phyloP scores from a whole-genome alignment of 2,113 vertebrate genomes.

The Ascaphus truei region DNA sequence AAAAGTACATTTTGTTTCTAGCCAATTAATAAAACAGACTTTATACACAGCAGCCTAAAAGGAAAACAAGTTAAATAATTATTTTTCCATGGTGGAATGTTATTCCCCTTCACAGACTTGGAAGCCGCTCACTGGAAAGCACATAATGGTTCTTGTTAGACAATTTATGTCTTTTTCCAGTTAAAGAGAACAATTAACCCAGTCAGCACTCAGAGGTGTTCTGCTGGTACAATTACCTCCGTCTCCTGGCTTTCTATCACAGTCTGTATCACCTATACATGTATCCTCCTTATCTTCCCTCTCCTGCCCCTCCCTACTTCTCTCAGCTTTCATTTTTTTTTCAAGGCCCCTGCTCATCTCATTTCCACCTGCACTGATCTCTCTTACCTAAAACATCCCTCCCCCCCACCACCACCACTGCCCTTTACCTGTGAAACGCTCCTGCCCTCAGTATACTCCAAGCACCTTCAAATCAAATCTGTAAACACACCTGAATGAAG shows the following conservation, averaged over 20 bases:
- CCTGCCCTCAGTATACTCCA: no score
- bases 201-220: neutral
- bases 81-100: slow-evolving; percentile 40
- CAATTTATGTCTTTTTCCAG: slow-evolving; percentile 22
- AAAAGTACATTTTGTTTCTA: neutral
- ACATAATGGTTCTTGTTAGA: slow-evolving; percentile 29
- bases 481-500: no score
- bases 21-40: slow-evolving; percentile 31
- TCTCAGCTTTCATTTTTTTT: no score
- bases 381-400: no score
- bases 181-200: neutral
- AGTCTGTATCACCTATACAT: no score
- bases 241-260: neutral
- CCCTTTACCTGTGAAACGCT: no score
- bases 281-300: no score
- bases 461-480: no score
- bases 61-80: slow-evolving; percentile 34
- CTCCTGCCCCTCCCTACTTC: no score
- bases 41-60: slow-evolving; percentile 11
- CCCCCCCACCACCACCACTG: no score
- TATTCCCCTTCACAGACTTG: slow-evolving; percentile 35
- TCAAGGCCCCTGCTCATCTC: no score
- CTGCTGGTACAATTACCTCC: neutral
- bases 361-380: no score
- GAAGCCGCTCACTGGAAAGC: slow-evolving; percentile 34